Evolutionary conservation across 2,888 invertebrate species (phyloP).

Genomic region (Exocentrus adspersus): DNA sequence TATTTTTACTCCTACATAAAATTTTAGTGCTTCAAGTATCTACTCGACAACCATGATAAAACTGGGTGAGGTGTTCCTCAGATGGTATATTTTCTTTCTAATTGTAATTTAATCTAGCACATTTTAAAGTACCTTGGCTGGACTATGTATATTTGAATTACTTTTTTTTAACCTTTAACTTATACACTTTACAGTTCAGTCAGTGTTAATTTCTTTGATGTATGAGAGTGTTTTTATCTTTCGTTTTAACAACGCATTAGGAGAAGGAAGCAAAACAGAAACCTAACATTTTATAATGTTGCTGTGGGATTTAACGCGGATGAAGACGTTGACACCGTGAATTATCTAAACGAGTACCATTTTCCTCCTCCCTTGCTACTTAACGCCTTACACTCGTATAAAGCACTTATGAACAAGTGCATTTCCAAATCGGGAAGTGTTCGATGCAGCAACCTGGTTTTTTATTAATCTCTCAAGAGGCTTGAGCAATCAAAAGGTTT

Average conservation of each 20-base stretch:
- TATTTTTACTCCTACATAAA: too few species aligned
- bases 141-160: too few species aligned
- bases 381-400: constrained; percentile 37
- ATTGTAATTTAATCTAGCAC: too few species aligned
- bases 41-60: too few species aligned
- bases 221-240: not conserved
- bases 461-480: constrained; percentile 24
- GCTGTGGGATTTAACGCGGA: constrained; percentile 3
- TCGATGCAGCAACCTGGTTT: constrained; percentile 27
- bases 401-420: constrained; percentile 32
- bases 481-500: too few species aligned
- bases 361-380: constrained; percentile 37
- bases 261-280: not conserved
- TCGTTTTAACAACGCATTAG: not conserved
- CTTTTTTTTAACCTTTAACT: too few species aligned
- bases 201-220: not conserved
- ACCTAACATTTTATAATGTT: not conserved
- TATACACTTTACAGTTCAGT: not conserved
- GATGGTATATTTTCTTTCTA: too few species aligned
- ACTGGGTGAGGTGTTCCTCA: too few species aligned
- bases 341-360: constrained; percentile 26
- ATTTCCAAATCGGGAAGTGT: constrained; percentile 20
- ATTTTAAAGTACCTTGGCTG: too few species aligned
- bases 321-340: constrained; percentile 18
- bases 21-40: too few species aligned